Percentiles rank a stretch among this genome's conserved stretches.
phyloP scores from a whole-genome alignment of 2,888 invertebrate species.

The Archips crataeganus region DNA sequence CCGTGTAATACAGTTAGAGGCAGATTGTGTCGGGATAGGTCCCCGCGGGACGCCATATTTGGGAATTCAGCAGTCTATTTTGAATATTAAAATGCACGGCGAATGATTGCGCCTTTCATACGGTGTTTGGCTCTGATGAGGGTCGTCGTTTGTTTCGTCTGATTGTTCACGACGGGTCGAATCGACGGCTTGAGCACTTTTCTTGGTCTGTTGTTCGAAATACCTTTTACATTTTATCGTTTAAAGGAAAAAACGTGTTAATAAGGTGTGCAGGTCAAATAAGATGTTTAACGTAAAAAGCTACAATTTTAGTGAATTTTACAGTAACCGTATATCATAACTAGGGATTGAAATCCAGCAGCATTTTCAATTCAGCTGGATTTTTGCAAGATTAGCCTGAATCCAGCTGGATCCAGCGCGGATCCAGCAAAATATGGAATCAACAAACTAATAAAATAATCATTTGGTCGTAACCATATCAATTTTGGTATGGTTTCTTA shows the following conservation, averaged over 20 bases:
- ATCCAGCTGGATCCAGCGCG: no score
- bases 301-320: no score
- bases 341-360: no score
- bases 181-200: conserved; percentile 5
- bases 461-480: no score
- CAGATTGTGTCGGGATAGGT: conserved; percentile 53
- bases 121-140: conserved; percentile 49
- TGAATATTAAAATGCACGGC: conserved; percentile 49
- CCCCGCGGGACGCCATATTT: conserved; percentile 48
- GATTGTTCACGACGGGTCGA: conserved; percentile 22
- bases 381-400: no score
- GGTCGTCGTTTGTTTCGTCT: conserved; percentile 42
- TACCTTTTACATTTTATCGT: background rate
- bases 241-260: background rate
- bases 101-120: conserved; percentile 50
- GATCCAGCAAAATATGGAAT: no score
- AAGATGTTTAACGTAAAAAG: no score
- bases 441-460: no score
- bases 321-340: no score
- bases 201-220: background rate
- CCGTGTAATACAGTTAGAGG: conserved; percentile 74
- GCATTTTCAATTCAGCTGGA: no score
- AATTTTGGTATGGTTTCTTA: no score
- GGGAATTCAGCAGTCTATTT: conserved; percentile 46
- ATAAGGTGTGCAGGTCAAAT: no score